Conservation (phyloP, 1,140 invertebrate species). For the Drosophila pseudoananassae region DNA sequence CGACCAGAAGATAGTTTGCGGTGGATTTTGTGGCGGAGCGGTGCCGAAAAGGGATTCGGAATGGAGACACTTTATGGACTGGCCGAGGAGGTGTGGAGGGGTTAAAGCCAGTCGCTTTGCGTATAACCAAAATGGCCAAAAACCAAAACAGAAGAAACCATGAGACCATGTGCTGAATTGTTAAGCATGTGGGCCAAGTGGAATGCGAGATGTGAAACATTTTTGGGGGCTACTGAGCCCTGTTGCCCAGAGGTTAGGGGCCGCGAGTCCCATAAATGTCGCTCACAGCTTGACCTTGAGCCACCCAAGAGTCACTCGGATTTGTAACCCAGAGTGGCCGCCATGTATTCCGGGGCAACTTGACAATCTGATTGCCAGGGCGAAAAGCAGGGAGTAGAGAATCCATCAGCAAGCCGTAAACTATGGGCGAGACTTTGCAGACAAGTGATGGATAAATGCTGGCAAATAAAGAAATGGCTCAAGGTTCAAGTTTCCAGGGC, state of each 20-base stretch:
- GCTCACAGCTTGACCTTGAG: conserved; percentile 71
- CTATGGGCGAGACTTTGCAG: conserved; percentile 43
- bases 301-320: conserved; percentile 30
- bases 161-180: conserved; percentile 73
- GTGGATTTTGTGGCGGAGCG: conserved; percentile 75
- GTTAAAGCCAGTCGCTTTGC: conserved; percentile 45
- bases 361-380: conserved; percentile 30
- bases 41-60: conserved; percentile 27
- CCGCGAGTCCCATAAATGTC: conserved; percentile 65
- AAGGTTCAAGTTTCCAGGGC: conserved; percentile 1
- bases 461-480: conserved; percentile 44
- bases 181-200: conserved; percentile 57
- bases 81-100: neutral
- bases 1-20: conserved; percentile 76
- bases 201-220: conserved; percentile 54
- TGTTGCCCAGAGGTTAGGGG: neutral
- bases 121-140: conserved; percentile 58
- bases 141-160: conserved; percentile 45
- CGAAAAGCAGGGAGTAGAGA: conserved; percentile 6
- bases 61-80: conserved; percentile 62
- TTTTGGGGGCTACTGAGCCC: neutral
- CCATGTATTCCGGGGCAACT: conserved; percentile 4
- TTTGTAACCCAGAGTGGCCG: conserved; percentile 31
- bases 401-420: conserved; percentile 56
- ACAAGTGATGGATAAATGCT: conserved; percentile 54